Base-by-base conservation (phyloP, 2,797 vertebrate genomes). In the Lagorchestes hirsutus region DNA sequence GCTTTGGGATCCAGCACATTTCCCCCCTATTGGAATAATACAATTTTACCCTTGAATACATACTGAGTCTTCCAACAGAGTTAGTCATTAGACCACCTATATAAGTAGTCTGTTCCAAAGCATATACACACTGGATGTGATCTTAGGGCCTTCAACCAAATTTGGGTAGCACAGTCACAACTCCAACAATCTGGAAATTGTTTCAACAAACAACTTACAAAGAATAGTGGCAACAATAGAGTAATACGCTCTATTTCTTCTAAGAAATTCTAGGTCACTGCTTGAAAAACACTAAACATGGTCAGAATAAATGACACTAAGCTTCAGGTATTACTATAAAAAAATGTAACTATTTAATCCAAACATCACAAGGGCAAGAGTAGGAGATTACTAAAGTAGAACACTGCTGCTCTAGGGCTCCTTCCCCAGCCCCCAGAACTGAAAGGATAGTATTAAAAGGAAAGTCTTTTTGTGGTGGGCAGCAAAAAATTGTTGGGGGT, bases 241-340 rank as follows among this genome's bases (percentile, higher is more conserved):
- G 40, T 96, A 93, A 90, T 91, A 50, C 93, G 95, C 95, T 94
- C 94, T 92, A 93, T 96, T 93, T 96, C 91, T 97, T 97, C 97
- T 97, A 96, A 96, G 95, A 50, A 98, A 97, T n/a, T 82, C 94
- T 96, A 94, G 90, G 96, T 97, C 96, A 96, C 59, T 97, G 97
- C 94, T 97, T 97, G 97, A 98, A 97, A 98, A 96, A 97, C 90
- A 52, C 55, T 92, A 93, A 55, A 94, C 96, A 97, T 96, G 97
- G 97, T 98, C 97, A 97, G 95, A 96, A 94, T 90, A 97, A 97
- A 97, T 96, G 58, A 96, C 97, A 96, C 96, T 94, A 97, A 97
- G 97, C 1, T 16, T 58, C 92, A 96, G 74, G 40, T 87, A 50
- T 87, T 87, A 87, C 31, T 40, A 27, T 46, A 40, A 82, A 87